Evolutionary conservation across 1,140 invertebrate genomes (phyloP), one percentile per base, ranked within the genome.

Genomic region (Drosophila seguyi): DNA sequence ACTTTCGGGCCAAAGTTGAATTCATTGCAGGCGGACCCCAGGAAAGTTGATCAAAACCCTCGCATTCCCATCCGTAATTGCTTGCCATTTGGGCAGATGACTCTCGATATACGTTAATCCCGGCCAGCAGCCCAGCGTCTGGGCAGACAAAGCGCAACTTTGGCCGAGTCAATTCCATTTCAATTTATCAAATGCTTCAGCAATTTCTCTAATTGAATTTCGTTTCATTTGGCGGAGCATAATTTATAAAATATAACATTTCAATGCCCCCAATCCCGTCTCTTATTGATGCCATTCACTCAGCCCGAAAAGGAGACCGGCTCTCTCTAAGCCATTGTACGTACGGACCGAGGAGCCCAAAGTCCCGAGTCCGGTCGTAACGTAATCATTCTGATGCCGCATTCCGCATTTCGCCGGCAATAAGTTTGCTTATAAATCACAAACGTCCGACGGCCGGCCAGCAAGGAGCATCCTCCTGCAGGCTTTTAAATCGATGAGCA

Each of bases 391-490:
- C 65, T 79, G 66, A 84, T 77, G 81, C 67, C 81, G 73, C 81
- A 85, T 84, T 85, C 77, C 63, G 66, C 38, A 52, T 69, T 69
- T 69, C 66, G 45, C 45, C 48, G 45, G 80, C 80, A 53, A 81
- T 90, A 90, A 90, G 81, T 90, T 78, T 84, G 81, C 85, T 90
- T 90, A 90, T 90, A 90, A 90, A 90, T 90, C 85, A 90, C 81
- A 90, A 88, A 73, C 61, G 79, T 71, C 66, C 50, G 52, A 42
- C 56, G 47, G 52, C 65, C 38, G 13, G 57, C 38, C 5, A 48
- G 65, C 36, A 50, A 27, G 34, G 39, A 56, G 52, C 47, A 71
- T 36, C 27, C 50, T 20, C 59, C 69, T n/a, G 56, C 71, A 68
- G 78, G 81, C 85, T 90, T 90, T 90, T 81, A 81, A 84, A 90